Percentiles rank a stretch among this genome's conserved stretches.
Conservation (phyloP, 2,797 vertebrate genomes). For the Mallotus villosus region DNA sequence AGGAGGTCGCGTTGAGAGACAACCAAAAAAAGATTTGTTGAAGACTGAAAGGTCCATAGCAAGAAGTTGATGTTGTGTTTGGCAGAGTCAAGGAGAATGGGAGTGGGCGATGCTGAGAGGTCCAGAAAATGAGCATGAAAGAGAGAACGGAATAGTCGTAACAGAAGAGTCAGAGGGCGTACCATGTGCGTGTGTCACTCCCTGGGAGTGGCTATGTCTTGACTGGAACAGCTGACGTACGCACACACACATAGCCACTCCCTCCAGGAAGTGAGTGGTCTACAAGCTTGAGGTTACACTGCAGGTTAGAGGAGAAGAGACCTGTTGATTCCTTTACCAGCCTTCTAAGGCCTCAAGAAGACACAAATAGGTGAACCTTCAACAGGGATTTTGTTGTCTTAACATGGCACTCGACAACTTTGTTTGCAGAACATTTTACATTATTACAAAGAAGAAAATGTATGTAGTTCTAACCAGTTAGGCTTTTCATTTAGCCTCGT, state of each 20-base stretch:
- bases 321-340: background rate
- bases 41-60: background rate
- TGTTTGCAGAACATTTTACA: background rate
- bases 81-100: background rate
- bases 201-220: background rate
- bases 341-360: background rate
- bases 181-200: slow-evolving; percentile 12
- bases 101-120: background rate
- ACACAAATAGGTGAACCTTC: background rate
- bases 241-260: background rate
- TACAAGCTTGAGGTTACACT: too few relatives aligned
- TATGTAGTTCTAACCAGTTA: background rate
- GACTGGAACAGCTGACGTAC: slow-evolving; percentile 16
- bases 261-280: background rate
- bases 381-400: too few relatives aligned
- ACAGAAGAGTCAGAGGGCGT: background rate
- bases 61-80: background rate
- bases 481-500: background rate
- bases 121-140: background rate
- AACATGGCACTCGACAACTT: background rate
- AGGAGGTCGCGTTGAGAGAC: slow-evolving; percentile 8
- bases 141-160: background rate
- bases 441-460: background rate
- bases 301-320: background rate
- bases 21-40: background rate